Conservation (phyloP, 2,888 invertebrate species). For the Dasypogon diadema region DNA sequence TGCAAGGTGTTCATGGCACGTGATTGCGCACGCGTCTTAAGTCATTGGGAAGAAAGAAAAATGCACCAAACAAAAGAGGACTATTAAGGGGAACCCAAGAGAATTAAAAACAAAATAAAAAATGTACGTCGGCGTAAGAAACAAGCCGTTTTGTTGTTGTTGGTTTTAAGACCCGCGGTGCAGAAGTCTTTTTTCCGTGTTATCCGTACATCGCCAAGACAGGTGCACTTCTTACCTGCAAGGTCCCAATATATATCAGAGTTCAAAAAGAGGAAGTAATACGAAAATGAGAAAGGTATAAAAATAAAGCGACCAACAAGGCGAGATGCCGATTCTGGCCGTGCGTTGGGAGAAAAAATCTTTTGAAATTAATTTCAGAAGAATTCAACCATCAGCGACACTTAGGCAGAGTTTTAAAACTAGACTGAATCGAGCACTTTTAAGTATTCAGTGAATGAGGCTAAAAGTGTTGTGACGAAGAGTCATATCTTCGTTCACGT, state of each 20-base stretch:
- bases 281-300: constrained; percentile 14
- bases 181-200: constrained; percentile 48
- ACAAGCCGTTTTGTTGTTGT: not conserved
- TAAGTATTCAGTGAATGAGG: too few species aligned
- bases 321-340: not conserved
- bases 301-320: constrained; percentile 12
- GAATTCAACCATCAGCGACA: constrained; percentile 14
- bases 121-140: constrained; percentile 16
- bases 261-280: not conserved
- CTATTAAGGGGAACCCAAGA: constrained; percentile 42
- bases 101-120: constrained; percentile 11
- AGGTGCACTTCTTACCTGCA: constrained; percentile 49
- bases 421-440: not conserved
- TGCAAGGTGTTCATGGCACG: constrained; percentile 52
- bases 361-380: constrained; percentile 34
- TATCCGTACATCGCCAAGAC: constrained; percentile 52
- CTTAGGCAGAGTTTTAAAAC: not conserved
- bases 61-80: constrained; percentile 29
- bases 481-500: too few species aligned
- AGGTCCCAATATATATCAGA: not conserved
- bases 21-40: constrained; percentile 53
- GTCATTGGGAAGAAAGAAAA: constrained; percentile 51
- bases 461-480: too few species aligned
- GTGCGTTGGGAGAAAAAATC: constrained; percentile 15
- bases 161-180: constrained; percentile 32